These are phyloP conservation scores for Phaethon lepturus DNA, from an alignment of 2,113 vertebrate species.

Conservation along the genomic window DNA sequence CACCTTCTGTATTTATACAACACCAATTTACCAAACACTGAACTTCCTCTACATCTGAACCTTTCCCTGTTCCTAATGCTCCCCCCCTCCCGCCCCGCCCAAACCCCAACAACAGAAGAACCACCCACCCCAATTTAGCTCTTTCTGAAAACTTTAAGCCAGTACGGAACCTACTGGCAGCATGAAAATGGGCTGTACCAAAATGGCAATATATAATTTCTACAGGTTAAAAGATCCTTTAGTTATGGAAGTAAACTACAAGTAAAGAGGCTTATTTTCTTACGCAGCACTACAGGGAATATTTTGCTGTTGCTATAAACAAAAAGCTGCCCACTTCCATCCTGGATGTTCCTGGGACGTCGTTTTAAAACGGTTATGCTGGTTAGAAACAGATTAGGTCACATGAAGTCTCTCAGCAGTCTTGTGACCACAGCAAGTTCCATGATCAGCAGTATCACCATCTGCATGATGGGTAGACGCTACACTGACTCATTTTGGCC, in stretches of 20 bases:
- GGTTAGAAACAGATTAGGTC: constrained; percentile 23
- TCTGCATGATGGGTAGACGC: not conserved
- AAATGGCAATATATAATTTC: constrained; percentile 6
- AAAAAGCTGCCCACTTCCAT: constrained; percentile 66
- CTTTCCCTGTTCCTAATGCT: constrained; percentile 15
- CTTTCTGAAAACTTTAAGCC: constrained; percentile 12
- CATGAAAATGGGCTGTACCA: constrained; percentile 12
- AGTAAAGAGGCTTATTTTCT: constrained; percentile 48
- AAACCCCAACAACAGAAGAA: not conserved
- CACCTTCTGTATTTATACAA: constrained; percentile 45
- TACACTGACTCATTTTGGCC: not conserved
- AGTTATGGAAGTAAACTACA: constrained; percentile 45
- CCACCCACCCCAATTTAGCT: not conserved
- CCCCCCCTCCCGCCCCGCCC: not conserved
- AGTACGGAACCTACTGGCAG: constrained; percentile 13
- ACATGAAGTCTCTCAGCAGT: not conserved
- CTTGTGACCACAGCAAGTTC: not conserved
- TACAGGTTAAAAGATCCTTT: constrained; percentile 37
- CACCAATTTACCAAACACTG: constrained; percentile 33
- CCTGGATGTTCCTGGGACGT: constrained; percentile 55
- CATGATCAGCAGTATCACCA: not conserved
- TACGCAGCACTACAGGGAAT: constrained; percentile 61
- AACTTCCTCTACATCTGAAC: constrained; percentile 26
- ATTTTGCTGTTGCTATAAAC: constrained; percentile 62
- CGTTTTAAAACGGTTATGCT: constrained; percentile 7